Conservation (phyloP, 2,888 invertebrate species). For the Myopa tessellatipennis region DNA sequence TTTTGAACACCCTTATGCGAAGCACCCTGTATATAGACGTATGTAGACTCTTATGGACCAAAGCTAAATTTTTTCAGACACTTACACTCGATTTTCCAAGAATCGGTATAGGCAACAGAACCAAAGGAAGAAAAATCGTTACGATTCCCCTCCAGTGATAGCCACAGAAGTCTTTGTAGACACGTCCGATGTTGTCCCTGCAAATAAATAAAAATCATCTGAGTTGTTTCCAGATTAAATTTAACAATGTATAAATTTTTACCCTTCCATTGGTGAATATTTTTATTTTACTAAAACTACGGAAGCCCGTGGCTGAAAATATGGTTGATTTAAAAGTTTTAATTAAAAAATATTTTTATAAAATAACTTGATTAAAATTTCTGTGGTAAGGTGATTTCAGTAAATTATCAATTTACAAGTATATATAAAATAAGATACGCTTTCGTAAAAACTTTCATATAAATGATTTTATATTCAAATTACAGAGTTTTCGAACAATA, state of each 20-base stretch:
- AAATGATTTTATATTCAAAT: neutral
- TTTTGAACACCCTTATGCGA: no score
- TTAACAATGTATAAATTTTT: neutral
- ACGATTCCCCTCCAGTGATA: conserved; percentile 79
- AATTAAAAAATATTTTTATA: neutral
- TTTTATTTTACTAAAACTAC: neutral
- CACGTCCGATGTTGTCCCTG: neutral
- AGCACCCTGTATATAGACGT: no score
- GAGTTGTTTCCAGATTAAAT: neutral
- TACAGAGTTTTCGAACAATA: neutral
- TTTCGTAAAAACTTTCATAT: neutral
- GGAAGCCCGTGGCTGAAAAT: neutral
- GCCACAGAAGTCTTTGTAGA: conserved; percentile 66
- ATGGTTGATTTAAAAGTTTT: no score
- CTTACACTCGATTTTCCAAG: conserved; percentile 40
- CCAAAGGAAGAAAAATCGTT: conserved; percentile 75
- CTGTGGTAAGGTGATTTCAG: conserved; percentile 9
- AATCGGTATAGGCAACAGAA: conserved; percentile 70
- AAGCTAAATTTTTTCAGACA: neutral
- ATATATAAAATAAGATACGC: neutral
- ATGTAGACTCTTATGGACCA: neutral
- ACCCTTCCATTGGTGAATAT: conserved; percentile 17
- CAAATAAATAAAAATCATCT: neutral
- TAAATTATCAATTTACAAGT: neutral
- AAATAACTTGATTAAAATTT: neutral